Conservation (phyloP, 2,797 vertebrate genomes). For the Nothura maculosa region DNA sequence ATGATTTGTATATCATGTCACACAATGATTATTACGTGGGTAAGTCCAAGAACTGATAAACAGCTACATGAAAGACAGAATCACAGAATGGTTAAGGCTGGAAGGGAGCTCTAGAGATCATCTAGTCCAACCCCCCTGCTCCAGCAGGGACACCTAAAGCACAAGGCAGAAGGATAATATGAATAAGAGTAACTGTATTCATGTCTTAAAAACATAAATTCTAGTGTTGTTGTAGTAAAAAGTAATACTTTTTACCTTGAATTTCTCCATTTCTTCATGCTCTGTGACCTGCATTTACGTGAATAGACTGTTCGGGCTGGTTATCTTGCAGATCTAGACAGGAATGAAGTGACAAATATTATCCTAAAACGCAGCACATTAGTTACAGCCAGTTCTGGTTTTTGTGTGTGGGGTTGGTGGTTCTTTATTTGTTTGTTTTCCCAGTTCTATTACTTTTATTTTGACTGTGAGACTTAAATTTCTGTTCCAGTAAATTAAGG, state of each 20-base stretch:
- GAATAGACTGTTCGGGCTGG: neutral
- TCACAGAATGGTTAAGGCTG: too few species aligned
- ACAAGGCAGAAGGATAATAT: neutral
- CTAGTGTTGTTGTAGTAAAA: too few species aligned
- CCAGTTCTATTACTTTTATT: neutral
- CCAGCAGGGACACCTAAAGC: too few species aligned
- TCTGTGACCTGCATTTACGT: neutral
- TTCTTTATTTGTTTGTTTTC: conserved; percentile 4
- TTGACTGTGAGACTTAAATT: neutral
- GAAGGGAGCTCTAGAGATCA: too few species aligned
- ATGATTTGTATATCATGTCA: conserved; percentile 82
- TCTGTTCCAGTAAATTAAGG: neutral
- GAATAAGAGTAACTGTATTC: neutral
- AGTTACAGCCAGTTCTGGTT: neutral
- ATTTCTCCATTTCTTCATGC: neutral
- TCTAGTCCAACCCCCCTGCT: too few species aligned
- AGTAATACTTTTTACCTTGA: too few species aligned
- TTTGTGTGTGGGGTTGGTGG: too few species aligned
- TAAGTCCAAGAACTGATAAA: conserved; percentile 6
- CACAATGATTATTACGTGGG: conserved; percentile 86
- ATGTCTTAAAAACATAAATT: neutral
- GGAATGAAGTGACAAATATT: neutral
- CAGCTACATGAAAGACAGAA: neutral
- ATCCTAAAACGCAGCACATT: neutral
- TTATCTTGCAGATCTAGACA: neutral